Evolutionary conservation across 2,888 invertebrate genomes (phyloP).

Genomic region (Phyllotreta striolata): DNA sequence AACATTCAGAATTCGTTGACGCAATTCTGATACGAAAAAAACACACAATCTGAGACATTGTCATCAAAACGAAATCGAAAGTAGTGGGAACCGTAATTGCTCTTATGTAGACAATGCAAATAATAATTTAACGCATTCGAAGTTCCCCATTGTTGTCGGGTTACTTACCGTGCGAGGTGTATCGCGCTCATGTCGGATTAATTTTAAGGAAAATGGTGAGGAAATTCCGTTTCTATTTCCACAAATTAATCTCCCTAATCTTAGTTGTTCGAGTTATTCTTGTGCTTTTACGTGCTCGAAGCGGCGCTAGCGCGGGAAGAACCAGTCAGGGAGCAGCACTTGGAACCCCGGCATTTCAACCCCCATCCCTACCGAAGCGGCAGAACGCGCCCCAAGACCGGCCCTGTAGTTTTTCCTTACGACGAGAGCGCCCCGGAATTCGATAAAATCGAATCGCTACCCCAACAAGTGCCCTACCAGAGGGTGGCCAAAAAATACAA

Average conservation of each 20-base stretch:
- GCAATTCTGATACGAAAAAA: constrained; percentile 14
- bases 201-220: background rate
- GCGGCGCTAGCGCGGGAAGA: constrained; percentile 42
- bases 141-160: constrained; percentile 20
- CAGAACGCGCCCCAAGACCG: constrained; percentile 22
- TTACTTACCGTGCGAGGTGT: constrained; percentile 10
- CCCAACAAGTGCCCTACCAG: constrained; percentile 52
- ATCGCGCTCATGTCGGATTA: constrained; percentile 15
- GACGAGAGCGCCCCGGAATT: constrained; percentile 4
- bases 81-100: constrained; percentile 27
- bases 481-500: constrained; percentile 52
- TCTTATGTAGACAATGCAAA: constrained; percentile 20
- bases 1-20: constrained; percentile 11
- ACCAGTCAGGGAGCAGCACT: constrained; percentile 54
- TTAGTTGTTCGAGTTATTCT: constrained; percentile 31
- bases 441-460: background rate
- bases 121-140: constrained; percentile 19
- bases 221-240: background rate
- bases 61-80: constrained; percentile 25
- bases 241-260: background rate
- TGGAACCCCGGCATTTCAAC: constrained; percentile 60
- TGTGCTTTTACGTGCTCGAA: constrained; percentile 28
- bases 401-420: constrained; percentile 47
- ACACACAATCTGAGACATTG: constrained; percentile 19
- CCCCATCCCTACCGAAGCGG: constrained; percentile 56